Percentiles rank a stretch among this genome's conserved stretches.
Evolutionary conservation across 2,113 vertebrate species (phyloP).

Genomic region (Heloderma charlesbogerti): DNA sequence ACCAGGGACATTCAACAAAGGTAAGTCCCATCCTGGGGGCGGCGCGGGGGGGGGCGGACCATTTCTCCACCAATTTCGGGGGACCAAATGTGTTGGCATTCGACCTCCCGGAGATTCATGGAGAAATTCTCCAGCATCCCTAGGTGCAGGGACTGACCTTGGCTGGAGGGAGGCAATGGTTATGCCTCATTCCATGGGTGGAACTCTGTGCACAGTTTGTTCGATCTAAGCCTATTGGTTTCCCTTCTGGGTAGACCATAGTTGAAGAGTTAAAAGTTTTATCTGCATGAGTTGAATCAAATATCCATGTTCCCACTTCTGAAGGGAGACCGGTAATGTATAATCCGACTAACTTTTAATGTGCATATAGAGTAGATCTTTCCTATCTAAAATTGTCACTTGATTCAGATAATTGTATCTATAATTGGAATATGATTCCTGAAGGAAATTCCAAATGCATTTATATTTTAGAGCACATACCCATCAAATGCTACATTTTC

Average conservation of each 20-base stretch:
- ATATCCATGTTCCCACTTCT: neutral
- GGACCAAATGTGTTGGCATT: no score
- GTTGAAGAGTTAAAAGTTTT: neutral
- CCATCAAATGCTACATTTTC: conserved; percentile 1
- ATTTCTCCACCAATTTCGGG: no score
- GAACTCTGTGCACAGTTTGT: neutral
- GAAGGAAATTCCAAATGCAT: neutral
- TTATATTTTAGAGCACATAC: conserved; percentile 23
- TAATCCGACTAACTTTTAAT: neutral
- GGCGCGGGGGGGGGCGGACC: no score
- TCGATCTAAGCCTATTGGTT: neutral
- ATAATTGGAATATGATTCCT: neutral
- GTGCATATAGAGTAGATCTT: neutral
- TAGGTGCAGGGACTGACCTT: no score
- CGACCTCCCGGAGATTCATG: no score
- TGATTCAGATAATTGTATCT: neutral
- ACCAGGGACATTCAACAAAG: no score
- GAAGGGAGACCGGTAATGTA: neutral
- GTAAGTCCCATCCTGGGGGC: no score
- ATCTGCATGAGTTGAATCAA: neutral
- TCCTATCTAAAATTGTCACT: neutral
- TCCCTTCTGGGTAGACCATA: neutral
- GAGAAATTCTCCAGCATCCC: no score
- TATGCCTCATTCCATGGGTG: neutral
- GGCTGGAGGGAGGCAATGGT: neutral